Evolutionary conservation across 2,888 invertebrate species (phyloP).

Genomic region (Brenthis hecate): DNA sequence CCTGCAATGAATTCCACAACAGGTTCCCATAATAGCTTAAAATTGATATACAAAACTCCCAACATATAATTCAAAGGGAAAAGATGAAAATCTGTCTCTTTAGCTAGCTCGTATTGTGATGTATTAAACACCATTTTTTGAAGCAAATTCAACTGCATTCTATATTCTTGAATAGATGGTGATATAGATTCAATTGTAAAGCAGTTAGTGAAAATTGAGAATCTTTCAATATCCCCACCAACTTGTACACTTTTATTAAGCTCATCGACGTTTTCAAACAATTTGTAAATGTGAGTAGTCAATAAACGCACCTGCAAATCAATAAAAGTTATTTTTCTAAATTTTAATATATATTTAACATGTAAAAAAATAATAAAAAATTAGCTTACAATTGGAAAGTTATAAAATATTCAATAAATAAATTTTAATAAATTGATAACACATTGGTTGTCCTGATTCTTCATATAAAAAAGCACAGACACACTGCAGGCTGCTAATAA

Average conservation of each 20-base stretch:
- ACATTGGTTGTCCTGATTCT: no score
- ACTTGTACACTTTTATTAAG: constrained; percentile 64
- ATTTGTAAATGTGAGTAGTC: constrained; percentile 87
- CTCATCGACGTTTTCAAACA: constrained; percentile 83
- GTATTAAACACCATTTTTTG: constrained; percentile 87
- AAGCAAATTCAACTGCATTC: constrained; percentile 88
- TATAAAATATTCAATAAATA: no score
- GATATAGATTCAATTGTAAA: constrained; percentile 87
- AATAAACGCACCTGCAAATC: constrained; percentile 84
- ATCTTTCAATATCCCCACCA: constrained; percentile 66
- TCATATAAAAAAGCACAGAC: no score
- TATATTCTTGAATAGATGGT: constrained; percentile 89
- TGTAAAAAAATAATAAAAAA: not conserved
- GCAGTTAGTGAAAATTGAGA: constrained; percentile 85
- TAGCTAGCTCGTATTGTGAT: constrained; percentile 80
- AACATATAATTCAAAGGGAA: constrained; percentile 90
- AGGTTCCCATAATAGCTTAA: constrained; percentile 94
- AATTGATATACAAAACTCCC: constrained; percentile 92
- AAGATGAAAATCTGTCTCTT: constrained; percentile 81
- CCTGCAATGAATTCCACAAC: constrained; percentile 88
- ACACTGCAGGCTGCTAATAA: no score
- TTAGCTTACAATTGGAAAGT: constrained; percentile 10
- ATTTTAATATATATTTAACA: constrained; percentile 6
- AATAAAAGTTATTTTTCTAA: constrained; percentile 3
- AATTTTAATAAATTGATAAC: no score